Evolutionary conservation across 2,113 vertebrate species (phyloP).

Genomic region (Cinclus cinclus): DNA sequence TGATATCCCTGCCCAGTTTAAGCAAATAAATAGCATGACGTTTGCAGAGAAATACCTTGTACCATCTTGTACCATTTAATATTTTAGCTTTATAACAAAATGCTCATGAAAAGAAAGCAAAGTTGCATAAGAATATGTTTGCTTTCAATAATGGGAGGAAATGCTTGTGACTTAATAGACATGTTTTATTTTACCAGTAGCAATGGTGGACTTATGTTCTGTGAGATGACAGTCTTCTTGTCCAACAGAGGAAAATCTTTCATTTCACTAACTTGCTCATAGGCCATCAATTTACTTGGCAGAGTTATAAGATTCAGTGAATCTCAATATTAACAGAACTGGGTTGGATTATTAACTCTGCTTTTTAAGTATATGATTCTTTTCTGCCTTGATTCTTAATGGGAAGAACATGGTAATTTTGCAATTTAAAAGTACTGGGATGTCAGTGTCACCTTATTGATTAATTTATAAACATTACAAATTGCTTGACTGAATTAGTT

Average conservation of each 20-base stretch:
- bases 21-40: neutral
- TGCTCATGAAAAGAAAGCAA: neutral
- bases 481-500: neutral
- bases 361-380: neutral
- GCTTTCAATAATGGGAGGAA: neutral
- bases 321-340: neutral
- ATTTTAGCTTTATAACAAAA: neutral
- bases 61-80: neutral
- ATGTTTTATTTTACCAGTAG: neutral
- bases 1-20: neutral
- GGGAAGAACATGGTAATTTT: neutral
- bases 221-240: neutral
- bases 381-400: neutral
- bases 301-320: neutral
- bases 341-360: neutral
- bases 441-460: neutral
- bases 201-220: neutral
- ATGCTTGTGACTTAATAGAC: neutral
- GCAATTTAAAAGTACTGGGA: neutral
- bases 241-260: neutral
- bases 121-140: neutral
- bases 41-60: neutral
- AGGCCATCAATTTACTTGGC: neutral
- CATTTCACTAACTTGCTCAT: neutral
- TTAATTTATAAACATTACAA: neutral